phyloP scores from a whole-genome alignment of 2,888 invertebrate genomes.

The Trachelus troglodyta region DNA sequence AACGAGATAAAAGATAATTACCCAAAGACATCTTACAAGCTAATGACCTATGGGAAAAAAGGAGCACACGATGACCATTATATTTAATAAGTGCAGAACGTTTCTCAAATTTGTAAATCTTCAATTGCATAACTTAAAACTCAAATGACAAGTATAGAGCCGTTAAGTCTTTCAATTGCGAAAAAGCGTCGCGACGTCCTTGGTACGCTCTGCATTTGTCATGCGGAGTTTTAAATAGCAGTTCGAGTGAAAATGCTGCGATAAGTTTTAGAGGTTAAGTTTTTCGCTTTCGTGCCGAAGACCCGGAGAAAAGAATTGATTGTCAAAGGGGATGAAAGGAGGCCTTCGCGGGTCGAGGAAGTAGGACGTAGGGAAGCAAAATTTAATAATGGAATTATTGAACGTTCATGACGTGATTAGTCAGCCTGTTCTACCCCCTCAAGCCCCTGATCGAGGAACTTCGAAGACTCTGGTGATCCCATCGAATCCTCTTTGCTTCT shows the following conservation, averaged over 20 bases:
- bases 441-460: neutral
- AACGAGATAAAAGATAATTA: neutral
- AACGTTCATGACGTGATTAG: neutral
- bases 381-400: neutral
- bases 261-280: neutral
- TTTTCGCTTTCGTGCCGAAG: neutral
- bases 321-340: neutral
- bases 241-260: neutral
- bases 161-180: neutral
- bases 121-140: neutral
- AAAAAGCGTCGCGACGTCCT: neutral
- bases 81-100: neutral
- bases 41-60: neutral
- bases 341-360: neutral
- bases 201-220: neutral
- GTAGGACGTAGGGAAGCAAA: neutral
- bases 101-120: neutral
- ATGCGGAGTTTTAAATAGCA: neutral
- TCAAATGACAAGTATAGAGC: neutral
- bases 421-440: neutral
- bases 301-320: neutral
- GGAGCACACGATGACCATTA: neutral
- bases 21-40: neutral
- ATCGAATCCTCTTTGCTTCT: neutral
- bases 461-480: neutral